A percentile compares a stretch with the other conserved stretches of the same genome.
These are phyloP conservation scores for Prosopocoilus inquinatus DNA, from an alignment of 2,888 invertebrate genomes.

Conservation along the genomic window DNA sequence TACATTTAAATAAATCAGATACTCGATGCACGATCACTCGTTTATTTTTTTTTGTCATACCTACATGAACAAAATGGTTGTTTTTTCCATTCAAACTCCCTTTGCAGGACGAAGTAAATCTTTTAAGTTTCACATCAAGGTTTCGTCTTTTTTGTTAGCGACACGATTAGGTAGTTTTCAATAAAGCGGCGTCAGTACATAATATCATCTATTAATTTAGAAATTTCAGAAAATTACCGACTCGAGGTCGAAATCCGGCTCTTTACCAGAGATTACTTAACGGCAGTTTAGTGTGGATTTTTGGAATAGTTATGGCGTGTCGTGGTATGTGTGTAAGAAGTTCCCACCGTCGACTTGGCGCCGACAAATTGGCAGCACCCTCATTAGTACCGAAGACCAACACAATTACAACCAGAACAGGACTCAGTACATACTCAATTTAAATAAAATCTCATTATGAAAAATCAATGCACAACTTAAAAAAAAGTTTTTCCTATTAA, in stretches of 20 bases:
- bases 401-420: slow-evolving; percentile 8
- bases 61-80: too few relatives aligned
- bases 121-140: too few relatives aligned
- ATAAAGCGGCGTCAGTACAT: neutral
- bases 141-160: neutral
- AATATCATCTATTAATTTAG: slow-evolving; percentile 4
- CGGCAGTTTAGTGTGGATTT: slow-evolving; percentile 2
- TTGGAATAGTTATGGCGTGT: slow-evolving; percentile 2
- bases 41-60: too few relatives aligned
- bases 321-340: slow-evolving; percentile 21
- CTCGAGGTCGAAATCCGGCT: neutral
- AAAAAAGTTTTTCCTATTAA: too few relatives aligned
- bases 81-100: too few relatives aligned
- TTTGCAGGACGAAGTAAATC: too few relatives aligned
- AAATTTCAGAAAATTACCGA: neutral
- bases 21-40: too few relatives aligned
- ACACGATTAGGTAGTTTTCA: neutral
- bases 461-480: too few relatives aligned
- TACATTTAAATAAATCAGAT: too few relatives aligned
- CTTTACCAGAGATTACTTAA: neutral
- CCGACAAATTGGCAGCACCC: slow-evolving; percentile 42
- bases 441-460: too few relatives aligned
- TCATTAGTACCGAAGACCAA: slow-evolving; percentile 27
- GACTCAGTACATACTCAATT: neutral
- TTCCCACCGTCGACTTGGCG: slow-evolving; percentile 42